Evolutionary conservation across 2,888 invertebrate species (phyloP).

Genomic region (Phalangium opilio): DNA sequence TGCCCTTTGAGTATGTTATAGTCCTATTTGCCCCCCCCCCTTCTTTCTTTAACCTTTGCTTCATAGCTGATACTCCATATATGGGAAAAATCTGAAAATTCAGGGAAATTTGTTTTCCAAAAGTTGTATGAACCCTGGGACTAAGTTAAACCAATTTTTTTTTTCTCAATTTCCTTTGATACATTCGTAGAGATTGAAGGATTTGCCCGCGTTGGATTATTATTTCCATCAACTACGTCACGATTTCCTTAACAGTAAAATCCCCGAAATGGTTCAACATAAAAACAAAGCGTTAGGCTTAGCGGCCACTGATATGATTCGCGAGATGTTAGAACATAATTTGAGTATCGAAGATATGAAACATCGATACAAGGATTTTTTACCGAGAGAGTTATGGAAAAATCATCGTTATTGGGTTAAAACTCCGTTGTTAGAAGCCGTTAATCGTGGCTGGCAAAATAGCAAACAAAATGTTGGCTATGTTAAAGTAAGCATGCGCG

Average conservation of each 20-base stretch:
- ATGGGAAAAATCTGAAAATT: no score
- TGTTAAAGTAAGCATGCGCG: slow-evolving; percentile 14
- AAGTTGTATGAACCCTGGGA: no score
- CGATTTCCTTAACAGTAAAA: slow-evolving; percentile 62
- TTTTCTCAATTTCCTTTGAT: slow-evolving; percentile 1
- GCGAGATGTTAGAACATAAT: slow-evolving; percentile 61
- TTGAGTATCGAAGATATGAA: slow-evolving; percentile 49
- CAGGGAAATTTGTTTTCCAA: no score
- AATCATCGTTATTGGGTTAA: slow-evolving; percentile 34
- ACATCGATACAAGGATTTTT: slow-evolving; percentile 63
- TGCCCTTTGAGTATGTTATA: no score
- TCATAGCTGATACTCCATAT: no score
- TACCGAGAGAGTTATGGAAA: slow-evolving; percentile 47
- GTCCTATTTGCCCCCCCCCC: no score
- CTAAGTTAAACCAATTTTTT: no score
- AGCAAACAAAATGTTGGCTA: slow-evolving; percentile 38
- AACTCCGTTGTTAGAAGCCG: slow-evolving; percentile 52
- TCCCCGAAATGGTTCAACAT: slow-evolving; percentile 49
- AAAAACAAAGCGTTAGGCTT: slow-evolving; percentile 64
- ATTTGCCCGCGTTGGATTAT: slow-evolving; percentile 62
- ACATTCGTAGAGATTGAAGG: slow-evolving; percentile 46
- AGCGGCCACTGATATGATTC: slow-evolving; percentile 72
- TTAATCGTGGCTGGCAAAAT: slow-evolving; percentile 38
- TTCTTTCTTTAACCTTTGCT: no score
- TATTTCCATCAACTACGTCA: slow-evolving; percentile 60